phyloP scores from a whole-genome alignment of 2,113 vertebrate genomes.

The Campylomormyrus tamandua region DNA sequence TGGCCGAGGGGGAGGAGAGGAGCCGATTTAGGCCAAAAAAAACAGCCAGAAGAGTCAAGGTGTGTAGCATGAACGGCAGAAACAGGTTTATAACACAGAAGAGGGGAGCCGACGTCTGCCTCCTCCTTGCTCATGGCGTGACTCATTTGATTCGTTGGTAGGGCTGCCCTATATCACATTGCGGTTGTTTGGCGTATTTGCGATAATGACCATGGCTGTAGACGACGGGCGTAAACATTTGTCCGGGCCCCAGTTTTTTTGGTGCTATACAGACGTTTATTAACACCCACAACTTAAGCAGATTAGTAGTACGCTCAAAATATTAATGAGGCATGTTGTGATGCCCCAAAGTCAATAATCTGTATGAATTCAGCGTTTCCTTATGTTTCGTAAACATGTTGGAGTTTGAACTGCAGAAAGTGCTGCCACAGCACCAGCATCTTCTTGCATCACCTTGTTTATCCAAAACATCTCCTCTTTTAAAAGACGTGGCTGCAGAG shows the following conservation, averaged over 20 bases:
- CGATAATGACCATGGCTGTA: not conserved
- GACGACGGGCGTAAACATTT: not conserved
- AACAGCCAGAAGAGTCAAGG: not conserved
- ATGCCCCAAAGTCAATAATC: not conserved
- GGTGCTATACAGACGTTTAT: not conserved
- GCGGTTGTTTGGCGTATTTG: not conserved
- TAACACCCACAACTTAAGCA: not conserved
- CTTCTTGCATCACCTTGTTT: not conserved
- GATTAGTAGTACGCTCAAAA: not conserved
- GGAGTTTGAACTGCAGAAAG: not conserved
- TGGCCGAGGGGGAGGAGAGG: not conserved
- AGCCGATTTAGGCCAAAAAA: no score
- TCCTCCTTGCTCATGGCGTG: not conserved
- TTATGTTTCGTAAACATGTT: not conserved
- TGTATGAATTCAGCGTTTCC: not conserved
- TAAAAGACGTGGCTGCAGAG: not conserved
- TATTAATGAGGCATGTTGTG: not conserved
- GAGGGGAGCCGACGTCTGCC: not conserved
- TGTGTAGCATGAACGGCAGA: not conserved
- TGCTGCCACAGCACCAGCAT: not conserved
- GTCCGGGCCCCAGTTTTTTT: not conserved
- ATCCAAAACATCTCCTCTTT: not conserved
- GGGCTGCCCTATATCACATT: not conserved
- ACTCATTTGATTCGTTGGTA: not conserved
- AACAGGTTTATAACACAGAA: not conserved